Base-by-base conservation (phyloP, 2,797 vertebrate species). In the Cyprinodon diabolis region DNA sequence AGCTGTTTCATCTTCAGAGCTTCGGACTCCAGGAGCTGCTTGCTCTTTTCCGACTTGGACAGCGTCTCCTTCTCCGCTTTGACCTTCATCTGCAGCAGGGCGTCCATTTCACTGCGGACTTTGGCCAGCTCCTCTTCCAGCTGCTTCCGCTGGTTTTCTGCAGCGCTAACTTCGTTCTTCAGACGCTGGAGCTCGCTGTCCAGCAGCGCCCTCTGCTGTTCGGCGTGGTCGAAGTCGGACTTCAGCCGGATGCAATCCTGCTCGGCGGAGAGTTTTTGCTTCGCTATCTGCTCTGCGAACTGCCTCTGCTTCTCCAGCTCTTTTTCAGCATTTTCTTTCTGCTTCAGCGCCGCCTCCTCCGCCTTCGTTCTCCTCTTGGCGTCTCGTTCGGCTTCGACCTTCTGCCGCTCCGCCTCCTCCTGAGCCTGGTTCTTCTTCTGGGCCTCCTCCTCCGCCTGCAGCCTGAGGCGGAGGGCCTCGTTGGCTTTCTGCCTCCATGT, bases 401-500 rank as follows among this genome's bases (percentile, higher is more conserved):
- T 99, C 93, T 99, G 98, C 84, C 95, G 96, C 90, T 99, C 98
- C 0, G 98, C 98, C 25, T 98, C 97, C 2, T 97, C 96, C 78
- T 99, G 98, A 0, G 97, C 95, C 83, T 95, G 91, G 0, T 93
- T 92, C 91, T 99, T 99, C 85, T 96, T 96, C 79, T 97, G 96
- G 0, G 97, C 98, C 65, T 97, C 96, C 84, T 99, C 98, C 78
- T 99, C 97, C 0, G 98, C 98, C 82, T 97, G 96, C 1, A 99
- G 93, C 80, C 97, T 94, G 73, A 99, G 84, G 17, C 97, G 94
- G 37, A 99, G 95, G 0, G 97, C 98, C 87, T 99, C 98, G 0
- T 99, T 98, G 84, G 98, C 98, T 84, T 99, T 99, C 75, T 97
- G 97, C 80, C 95, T 94, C 98, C 98, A 99, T n/a, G 74, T 95